Conservation (phyloP, 2,113 vertebrate genomes). For the Pteruthius melanotis region DNA sequence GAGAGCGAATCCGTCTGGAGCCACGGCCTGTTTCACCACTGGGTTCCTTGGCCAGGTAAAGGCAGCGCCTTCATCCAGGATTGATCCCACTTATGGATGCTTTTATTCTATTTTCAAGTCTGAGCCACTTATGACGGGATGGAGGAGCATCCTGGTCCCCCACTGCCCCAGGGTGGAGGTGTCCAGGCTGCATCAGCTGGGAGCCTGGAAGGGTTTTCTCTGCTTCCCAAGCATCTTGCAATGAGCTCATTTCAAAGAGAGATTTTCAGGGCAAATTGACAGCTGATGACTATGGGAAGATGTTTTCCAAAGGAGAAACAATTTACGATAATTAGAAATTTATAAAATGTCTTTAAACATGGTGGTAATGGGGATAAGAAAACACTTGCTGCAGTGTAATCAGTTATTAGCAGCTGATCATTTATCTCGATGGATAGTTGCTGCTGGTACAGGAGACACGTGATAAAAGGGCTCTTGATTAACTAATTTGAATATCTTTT, state of each 20-base stretch:
- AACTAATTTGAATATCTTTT: conserved; percentile 85
- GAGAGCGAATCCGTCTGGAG: background rate
- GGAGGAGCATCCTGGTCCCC: background rate
- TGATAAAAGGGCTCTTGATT: conserved; percentile 81
- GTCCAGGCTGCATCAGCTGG: background rate
- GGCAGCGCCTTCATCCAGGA: background rate
- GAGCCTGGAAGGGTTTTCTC: background rate
- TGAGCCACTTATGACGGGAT: background rate
- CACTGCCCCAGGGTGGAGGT: fast-evolving
- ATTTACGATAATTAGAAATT: conserved; percentile 80
- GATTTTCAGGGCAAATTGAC: conserved; percentile 28
- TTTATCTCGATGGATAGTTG: conserved; percentile 74
- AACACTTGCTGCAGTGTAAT: conserved; percentile 74
- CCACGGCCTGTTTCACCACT: fast-evolving
- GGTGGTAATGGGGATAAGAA: conserved; percentile 70
- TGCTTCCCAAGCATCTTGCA: background rate
- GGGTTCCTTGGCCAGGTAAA: background rate
- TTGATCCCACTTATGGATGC: fast-evolving
- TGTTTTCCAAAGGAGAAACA: conserved; percentile 71
- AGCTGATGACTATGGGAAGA: conserved; percentile 55
- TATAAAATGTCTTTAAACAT: conserved; percentile 77
- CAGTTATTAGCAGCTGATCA: conserved; percentile 82
- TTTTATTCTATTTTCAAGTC: background rate
- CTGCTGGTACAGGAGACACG: conserved; percentile 55
- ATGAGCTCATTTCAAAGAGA: background rate